phyloP scores from a whole-genome alignment of 2,113 vertebrate genomes.

The Heliornis fulica region DNA sequence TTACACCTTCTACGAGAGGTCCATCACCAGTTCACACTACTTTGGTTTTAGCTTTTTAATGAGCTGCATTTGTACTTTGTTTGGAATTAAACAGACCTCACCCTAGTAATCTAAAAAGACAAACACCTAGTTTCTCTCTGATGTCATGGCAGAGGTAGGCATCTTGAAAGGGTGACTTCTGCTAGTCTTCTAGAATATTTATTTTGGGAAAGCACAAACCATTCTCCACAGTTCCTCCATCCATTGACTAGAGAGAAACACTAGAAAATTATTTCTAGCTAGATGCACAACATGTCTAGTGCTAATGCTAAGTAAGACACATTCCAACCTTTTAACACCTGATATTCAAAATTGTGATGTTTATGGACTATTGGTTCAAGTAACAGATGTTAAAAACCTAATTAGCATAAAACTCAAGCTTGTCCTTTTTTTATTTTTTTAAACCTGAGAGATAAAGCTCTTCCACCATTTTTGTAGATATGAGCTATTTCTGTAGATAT shows the following conservation, averaged over 20 bases:
- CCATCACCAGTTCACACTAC: not conserved
- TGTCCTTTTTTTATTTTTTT: not conserved
- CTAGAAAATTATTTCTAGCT: not conserved
- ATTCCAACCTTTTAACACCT: not conserved
- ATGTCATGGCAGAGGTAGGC: not conserved
- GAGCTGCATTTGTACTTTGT: not conserved
- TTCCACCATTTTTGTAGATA: not conserved
- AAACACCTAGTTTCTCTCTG: not conserved
- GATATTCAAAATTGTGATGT: not conserved
- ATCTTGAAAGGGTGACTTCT: not conserved
- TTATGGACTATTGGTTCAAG: constrained; percentile 3
- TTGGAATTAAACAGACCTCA: not conserved
- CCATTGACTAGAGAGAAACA: not conserved
- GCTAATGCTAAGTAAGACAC: not conserved
- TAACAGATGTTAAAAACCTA: constrained; percentile 8
- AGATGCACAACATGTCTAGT: not conserved
- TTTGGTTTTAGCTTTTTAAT: not conserved
- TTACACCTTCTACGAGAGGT: not conserved
- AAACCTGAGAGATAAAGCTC: not conserved
- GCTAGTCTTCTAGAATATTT: not conserved
- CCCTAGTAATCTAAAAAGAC: not conserved
- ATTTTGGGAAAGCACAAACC: not conserved
- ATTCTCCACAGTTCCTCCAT: not conserved
- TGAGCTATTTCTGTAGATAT: not conserved
- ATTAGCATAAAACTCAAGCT: not conserved